These are phyloP conservation scores for Tipula helvola DNA, from an alignment of 2,888 invertebrate genomes.

Conservation along the genomic window DNA sequence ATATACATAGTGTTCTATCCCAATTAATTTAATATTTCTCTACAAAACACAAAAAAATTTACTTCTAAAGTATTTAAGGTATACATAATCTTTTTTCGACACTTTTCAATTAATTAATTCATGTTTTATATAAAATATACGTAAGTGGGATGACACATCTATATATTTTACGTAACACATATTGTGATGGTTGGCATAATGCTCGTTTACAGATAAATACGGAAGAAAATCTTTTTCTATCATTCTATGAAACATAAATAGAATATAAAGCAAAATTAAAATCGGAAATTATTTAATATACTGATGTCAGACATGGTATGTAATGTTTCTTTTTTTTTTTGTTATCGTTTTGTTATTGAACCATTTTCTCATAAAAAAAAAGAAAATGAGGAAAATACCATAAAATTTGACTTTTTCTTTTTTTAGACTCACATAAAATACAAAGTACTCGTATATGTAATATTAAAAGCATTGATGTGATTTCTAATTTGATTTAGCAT, in stretches of 20 bases:
- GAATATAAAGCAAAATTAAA: no score
- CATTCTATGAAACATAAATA: no score
- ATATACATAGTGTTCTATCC: neutral
- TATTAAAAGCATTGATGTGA: neutral
- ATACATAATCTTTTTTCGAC: neutral
- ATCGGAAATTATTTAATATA: no score
- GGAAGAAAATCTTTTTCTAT: no score
- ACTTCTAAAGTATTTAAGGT: neutral
- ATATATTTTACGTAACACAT: neutral
- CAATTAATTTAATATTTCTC: neutral
- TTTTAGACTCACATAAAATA: neutral
- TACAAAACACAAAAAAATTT: neutral
- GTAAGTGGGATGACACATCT: no score
- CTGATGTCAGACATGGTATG: no score
- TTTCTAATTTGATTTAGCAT: neutral
- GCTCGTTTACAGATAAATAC: no score
- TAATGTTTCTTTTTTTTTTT: no score
- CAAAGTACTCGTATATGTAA: neutral
- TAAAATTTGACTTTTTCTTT: no score
- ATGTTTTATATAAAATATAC: neutral
- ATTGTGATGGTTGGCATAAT: neutral
- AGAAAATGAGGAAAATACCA: no score
- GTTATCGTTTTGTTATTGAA: neutral
- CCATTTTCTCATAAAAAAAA: neutral
- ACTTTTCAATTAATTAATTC: neutral